These are phyloP conservation scores for Paragorgia papillata DNA, from an alignment of 92 coral and sea anemone species.

Conservation along the genomic window DNA sequence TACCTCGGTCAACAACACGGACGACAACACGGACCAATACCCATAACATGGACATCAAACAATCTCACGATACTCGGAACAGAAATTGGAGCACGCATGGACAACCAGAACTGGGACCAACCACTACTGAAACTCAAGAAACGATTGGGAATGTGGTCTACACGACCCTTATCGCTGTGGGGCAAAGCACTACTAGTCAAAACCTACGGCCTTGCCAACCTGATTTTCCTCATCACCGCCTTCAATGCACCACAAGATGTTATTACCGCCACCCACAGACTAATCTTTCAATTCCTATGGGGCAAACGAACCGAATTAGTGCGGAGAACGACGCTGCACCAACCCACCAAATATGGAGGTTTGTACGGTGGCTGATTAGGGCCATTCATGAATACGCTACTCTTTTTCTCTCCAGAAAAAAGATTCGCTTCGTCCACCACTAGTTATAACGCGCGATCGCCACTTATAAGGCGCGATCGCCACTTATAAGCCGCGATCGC, in stretches of 20 bases:
- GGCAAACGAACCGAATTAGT: background rate
- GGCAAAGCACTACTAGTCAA: background rate
- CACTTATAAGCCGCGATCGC: too few relatives aligned
- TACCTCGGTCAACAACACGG: too few relatives aligned
- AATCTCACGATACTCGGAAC: background rate
- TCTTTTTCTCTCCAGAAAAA: too few relatives aligned
- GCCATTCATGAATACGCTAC: too few relatives aligned
- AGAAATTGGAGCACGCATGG: background rate
- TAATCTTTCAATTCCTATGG: slow-evolving; percentile 7
- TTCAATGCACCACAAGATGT: background rate
- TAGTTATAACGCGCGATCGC: too few relatives aligned
- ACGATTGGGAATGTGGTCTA: background rate
- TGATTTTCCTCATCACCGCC: background rate
- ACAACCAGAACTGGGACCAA: background rate
- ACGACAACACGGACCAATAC: too few relatives aligned
- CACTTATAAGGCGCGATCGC: too few relatives aligned
- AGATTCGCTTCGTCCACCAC: too few relatives aligned
- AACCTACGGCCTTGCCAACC: background rate
- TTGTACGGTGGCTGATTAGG: too few relatives aligned
- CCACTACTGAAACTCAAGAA: background rate
- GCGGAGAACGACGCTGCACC: too few relatives aligned
- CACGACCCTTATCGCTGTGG: background rate
- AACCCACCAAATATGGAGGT: too few relatives aligned
- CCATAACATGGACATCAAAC: slow-evolving; percentile 6
- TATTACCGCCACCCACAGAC: background rate